Percentiles rank a stretch among this genome's conserved stretches.
Evolutionary conservation across 2,888 invertebrate species (phyloP).

Genomic region (Tenthredo scrophulariae): DNA sequence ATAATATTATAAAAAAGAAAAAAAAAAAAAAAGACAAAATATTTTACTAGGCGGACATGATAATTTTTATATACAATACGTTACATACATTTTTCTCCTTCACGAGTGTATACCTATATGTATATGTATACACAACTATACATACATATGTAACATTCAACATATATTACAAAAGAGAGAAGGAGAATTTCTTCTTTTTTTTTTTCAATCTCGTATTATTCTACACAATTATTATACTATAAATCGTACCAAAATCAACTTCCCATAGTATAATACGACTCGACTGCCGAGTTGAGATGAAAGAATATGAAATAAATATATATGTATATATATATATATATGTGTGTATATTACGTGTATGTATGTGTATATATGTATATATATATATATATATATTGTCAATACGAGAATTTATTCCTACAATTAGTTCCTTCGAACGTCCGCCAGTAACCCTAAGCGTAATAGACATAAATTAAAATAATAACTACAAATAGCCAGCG

Average conservation of each 20-base stretch:
- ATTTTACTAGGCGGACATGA: constrained; percentile 36
- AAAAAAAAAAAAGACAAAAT: constrained; percentile 49
- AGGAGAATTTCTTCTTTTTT: no score
- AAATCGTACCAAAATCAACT: constrained; percentile 47
- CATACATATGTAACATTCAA: neutral
- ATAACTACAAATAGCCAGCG: constrained; percentile 58
- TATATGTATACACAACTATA: neutral
- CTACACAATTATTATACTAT: neutral
- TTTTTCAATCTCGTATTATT: neutral
- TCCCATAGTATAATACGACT: constrained; percentile 42
- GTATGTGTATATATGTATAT: neutral
- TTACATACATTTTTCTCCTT: neutral
- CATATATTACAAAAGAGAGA: neutral
- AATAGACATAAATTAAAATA: constrained; percentile 56
- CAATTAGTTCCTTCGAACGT: constrained; percentile 66
- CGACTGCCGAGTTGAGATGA: constrained; percentile 1
- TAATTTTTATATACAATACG: constrained; percentile 4
- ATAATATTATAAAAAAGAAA: constrained; percentile 66
- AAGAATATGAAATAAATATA: constrained; percentile 39
- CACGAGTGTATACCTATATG: neutral
- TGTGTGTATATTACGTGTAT: neutral
- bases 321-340: neutral
- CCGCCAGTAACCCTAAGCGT: constrained; percentile 64
- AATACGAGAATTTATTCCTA: constrained; percentile 49
- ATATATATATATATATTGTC: neutral